Conservation (phyloP, 2,797 vertebrate genomes). For the Staurois parvus region DNA sequence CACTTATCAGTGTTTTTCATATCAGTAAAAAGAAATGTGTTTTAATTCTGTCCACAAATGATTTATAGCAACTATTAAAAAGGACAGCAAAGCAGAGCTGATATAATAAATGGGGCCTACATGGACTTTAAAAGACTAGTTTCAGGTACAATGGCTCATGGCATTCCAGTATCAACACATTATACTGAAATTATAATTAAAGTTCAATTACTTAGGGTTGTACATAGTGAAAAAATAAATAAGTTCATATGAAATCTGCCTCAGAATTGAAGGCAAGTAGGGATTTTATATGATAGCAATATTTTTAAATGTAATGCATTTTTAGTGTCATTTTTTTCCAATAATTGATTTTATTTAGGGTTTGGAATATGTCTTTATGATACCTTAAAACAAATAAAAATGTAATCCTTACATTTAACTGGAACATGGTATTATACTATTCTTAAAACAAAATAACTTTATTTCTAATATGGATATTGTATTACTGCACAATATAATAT, state of each 20-base stretch:
- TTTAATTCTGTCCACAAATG: not conserved
- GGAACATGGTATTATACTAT: too few species aligned
- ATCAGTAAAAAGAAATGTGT: not conserved
- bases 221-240: not conserved
- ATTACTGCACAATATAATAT: too few species aligned
- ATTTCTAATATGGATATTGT: too few species aligned
- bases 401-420: too few species aligned
- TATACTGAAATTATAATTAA: not conserved
- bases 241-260: not conserved
- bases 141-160: not conserved
- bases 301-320: too few species aligned
- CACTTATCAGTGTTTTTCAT: not conserved
- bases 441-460: too few species aligned
- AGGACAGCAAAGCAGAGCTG: not conserved
- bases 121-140: not conserved
- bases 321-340: too few species aligned
- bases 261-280: not conserved
- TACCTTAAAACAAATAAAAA: too few species aligned
- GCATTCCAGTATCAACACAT: not conserved
- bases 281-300: too few species aligned
- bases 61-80: not conserved
- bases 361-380: too few species aligned
- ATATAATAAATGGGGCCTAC: not conserved
- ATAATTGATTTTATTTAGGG: too few species aligned
- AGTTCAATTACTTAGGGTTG: not conserved